Conservation (phyloP, 2,113 vertebrate genomes). For the Nothocercus nigrocapillus region DNA sequence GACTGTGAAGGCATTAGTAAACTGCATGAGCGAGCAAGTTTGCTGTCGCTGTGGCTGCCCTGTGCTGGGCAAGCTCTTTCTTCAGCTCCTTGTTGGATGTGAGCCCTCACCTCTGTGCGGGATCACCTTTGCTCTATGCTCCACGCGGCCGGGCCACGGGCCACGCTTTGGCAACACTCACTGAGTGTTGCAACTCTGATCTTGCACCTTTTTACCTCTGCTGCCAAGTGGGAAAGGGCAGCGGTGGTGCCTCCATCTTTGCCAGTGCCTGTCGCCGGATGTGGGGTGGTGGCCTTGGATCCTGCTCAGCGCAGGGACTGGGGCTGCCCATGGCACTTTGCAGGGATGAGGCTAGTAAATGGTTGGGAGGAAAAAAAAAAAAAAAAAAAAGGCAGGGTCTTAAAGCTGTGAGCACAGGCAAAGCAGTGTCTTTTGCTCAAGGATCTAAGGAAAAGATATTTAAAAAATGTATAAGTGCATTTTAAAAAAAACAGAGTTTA, state of each 20-base stretch:
- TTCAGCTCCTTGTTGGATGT: background rate
- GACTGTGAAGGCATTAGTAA: background rate
- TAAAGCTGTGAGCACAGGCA: rapidly evolving
- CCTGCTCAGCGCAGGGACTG: rapidly evolving
- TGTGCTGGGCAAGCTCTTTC: background rate
- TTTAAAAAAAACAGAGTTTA: background rate
- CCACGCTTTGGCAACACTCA: too few relatives aligned
- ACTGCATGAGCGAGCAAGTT: background rate
- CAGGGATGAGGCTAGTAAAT: too few relatives aligned
- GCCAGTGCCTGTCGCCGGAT: rapidly evolving
- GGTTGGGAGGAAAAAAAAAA: too few relatives aligned
- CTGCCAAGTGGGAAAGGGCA: rapidly evolving
- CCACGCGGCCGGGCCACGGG: too few relatives aligned
- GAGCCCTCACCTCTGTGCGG: conserved; percentile 27
- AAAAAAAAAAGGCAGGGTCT: too few relatives aligned
- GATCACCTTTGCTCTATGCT: background rate
- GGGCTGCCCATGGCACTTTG: rapidly evolving
- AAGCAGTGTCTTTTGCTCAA: too few relatives aligned
- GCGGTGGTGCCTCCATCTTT: rapidly evolving
- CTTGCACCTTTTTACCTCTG: background rate
- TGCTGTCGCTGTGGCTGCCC: background rate
- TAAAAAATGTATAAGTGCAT: background rate
- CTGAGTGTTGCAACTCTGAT: background rate
- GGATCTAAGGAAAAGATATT: background rate
- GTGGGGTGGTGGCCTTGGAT: background rate